Evolutionary conservation across 2,888 invertebrate genomes (phyloP), one percentile per base, ranked within the genome.

Genomic region (Agrotis segetum): DNA sequence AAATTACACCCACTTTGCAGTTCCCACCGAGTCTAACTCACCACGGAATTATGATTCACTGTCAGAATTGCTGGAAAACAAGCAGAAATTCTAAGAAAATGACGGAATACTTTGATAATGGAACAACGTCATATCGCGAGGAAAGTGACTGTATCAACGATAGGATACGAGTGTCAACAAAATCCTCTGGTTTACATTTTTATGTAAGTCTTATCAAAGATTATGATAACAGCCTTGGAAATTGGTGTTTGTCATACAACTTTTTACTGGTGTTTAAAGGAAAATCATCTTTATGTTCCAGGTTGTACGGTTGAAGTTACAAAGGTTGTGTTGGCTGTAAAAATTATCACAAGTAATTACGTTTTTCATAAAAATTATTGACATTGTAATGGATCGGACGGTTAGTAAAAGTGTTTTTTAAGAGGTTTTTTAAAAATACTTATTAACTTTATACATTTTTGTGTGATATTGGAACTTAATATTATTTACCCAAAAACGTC

Each of bases 181-280:
- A 74, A 58, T 61, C 49, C 56, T 83, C 21, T 44, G 53, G 21
- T 68, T 73, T 47, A 76, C 46, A 73, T 74, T 80, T 80, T 85
- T 81, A 83, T 83, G 72, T 74, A 53, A 64, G 21, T 49, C 56
- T 84, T 86, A 85, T 85, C 84, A 70, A 1, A 71, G 79, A 87
- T 83, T 80, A 75, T 74, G 83, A 85, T 81, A 85, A 79, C 58
- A 78, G 62, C 83, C 87, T 83, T 77, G 74, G 59, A 71, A 79
- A 66, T 70, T 44, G 55, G 16, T 67, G 71, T 79, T 74, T 53
- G 75, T 84, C 85, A 77, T 77, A 75, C 60, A 67, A 67, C 14
- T 50, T 24, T 13, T 29, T 64, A 55, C 13, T 6, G 0, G n/a
- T 4, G 11, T 59, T 9, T 66, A 78, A 14, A 1, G 49, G 24